A percentile compares a stretch with the other conserved stretches of the same genome.
Conservation (phyloP, 2,113 vertebrate species). For the Ellobius talpinus region DNA sequence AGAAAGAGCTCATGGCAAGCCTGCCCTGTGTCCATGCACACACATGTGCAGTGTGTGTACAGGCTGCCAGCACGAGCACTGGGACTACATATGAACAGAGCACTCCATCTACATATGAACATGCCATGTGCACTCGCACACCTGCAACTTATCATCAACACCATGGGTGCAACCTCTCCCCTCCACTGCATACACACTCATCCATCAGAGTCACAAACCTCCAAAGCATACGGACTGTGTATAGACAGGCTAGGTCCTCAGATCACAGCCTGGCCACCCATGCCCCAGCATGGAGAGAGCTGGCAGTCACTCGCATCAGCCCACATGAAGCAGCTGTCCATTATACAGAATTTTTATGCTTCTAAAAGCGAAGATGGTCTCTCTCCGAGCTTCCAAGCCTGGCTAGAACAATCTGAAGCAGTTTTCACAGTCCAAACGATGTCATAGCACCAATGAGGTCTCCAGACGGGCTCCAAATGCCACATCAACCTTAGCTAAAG, state of each 20-base stretch:
- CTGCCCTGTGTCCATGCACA: background rate
- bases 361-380: constrained; percentile 71
- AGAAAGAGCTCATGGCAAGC: background rate
- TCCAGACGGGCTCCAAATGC: background rate
- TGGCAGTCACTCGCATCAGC: constrained; percentile 53
- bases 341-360: constrained; percentile 67
- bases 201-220: background rate
- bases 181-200: background rate
- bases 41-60: background rate
- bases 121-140: background rate
- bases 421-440: background rate
- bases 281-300: background rate
- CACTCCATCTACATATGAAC: background rate
- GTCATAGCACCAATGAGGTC: background rate
- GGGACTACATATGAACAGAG: background rate
- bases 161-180: background rate
- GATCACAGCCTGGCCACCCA: constrained; percentile 50
- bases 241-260: background rate
- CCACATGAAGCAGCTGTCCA: constrained; percentile 67
- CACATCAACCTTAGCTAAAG: background rate
- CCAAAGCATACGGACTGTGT: background rate
- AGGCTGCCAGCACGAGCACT: background rate
- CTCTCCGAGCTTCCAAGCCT: constrained; percentile 66
- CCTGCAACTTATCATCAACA: background rate
- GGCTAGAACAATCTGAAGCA: constrained; percentile 41